These are phyloP conservation scores for Dendronephthya gigantea DNA, from an alignment of 64 coral and sea anemone species.

Conservation along the genomic window DNA sequence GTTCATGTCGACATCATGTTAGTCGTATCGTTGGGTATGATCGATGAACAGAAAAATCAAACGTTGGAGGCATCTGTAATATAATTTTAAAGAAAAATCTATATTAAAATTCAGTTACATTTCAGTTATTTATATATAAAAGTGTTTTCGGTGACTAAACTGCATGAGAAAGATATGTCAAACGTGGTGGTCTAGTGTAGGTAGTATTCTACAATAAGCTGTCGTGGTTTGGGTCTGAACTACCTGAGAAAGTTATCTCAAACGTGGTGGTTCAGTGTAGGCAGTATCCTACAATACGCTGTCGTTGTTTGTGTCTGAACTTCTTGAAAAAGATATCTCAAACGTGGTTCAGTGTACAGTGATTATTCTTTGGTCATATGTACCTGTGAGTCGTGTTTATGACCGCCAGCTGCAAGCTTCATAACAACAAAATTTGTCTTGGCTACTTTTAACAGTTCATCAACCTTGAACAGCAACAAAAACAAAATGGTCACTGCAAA, in stretches of 20 bases:
- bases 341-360: no score
- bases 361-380: no score
- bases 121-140: no score
- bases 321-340: not conserved
- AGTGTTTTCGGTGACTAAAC: no score
- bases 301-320: no score
- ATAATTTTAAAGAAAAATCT: not conserved
- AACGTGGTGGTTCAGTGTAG: no score
- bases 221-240: no score
- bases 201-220: no score
- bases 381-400: constrained; percentile 76
- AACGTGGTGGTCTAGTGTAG: no score
- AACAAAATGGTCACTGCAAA: not conserved
- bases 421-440: constrained; percentile 92
- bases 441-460: constrained; percentile 71
- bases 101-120: not conserved
- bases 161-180: not conserved
- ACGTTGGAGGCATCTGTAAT: constrained; percentile 52
- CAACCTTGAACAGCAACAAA: constrained; percentile 36
- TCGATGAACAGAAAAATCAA: constrained; percentile 63
- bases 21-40: constrained; percentile 64
- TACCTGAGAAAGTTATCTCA: no score
- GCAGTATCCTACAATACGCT: no score
- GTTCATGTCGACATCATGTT: constrained; percentile 21
- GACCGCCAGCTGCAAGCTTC: constrained; percentile 84